phyloP scores from a whole-genome alignment of 2,888 invertebrate species.

The Pterobdella sp. region DNA sequence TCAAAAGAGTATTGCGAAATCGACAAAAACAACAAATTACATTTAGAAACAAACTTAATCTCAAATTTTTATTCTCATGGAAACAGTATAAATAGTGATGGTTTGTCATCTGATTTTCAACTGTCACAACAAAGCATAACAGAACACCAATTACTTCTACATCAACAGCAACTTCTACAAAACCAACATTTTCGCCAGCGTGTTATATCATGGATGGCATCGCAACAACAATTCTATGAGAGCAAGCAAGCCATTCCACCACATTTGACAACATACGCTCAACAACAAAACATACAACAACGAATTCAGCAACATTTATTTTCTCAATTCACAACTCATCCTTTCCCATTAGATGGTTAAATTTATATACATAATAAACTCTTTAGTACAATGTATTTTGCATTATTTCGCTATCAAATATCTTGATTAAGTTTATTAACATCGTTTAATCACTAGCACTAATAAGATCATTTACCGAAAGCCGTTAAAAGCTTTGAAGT shows the following conservation, averaged over 20 bases:
- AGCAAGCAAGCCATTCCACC: not conserved
- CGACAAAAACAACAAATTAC: no score
- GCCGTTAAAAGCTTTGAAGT: not conserved
- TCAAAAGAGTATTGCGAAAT: no score
- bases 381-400: not conserved
- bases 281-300: not conserved
- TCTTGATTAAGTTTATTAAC: not conserved
- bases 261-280: not conserved
- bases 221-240: conserved; percentile 4
- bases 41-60: no score
- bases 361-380: no score
- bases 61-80: no score
- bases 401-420: not conserved
- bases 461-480: not conserved
- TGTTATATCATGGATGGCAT: not conserved
- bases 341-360: not conserved
- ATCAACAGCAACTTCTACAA: conserved; percentile 1
- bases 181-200: conserved; percentile 7
- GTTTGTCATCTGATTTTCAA: no score
- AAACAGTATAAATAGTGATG: no score
- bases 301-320: not conserved
- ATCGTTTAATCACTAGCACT: not conserved
- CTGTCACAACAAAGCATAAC: no score
- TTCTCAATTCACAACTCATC: not conserved
- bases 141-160: not conserved